Evolutionary conservation across 2,113 vertebrate genomes (phyloP).

Genomic region (Corapipo altera): DNA sequence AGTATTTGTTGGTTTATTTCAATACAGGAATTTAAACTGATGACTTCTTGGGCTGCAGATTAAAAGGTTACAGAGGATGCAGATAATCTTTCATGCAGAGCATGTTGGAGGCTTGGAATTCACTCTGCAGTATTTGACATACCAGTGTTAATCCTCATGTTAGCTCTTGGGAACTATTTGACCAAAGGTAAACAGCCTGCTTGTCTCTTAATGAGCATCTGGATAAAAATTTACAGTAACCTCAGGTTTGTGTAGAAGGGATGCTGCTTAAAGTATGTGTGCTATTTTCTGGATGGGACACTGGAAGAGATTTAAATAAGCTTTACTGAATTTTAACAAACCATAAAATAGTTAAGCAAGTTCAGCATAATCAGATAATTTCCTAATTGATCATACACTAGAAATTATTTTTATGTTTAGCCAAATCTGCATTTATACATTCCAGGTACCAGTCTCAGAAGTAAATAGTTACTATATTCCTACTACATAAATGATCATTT

Average conservation of each 20-base stretch:
- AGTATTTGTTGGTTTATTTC: not conserved
- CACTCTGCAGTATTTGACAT: not conserved
- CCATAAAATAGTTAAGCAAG: not conserved
- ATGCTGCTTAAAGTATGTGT: not conserved
- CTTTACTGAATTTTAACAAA: not conserved
- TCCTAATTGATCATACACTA: not conserved
- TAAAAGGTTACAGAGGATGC: not conserved
- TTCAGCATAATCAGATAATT: not conserved
- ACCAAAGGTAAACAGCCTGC: not conserved
- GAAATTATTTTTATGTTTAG: not conserved
- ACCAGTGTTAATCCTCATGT: not conserved
- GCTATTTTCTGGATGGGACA: not conserved
- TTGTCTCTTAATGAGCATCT: not conserved
- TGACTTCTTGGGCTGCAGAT: not conserved
- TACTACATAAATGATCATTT: not conserved
- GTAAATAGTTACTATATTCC: not conserved
- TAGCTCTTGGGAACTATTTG: not conserved
- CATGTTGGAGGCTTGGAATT: not conserved
- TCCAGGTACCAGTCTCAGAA: not conserved
- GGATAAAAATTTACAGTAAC: not conserved
- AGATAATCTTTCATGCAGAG: not conserved
- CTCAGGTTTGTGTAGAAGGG: not conserved
- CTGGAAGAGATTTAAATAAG: not conserved
- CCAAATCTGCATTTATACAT: not conserved
- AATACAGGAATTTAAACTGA: not conserved